Base-by-base conservation (phyloP, 2,888 invertebrate genomes). In the Acrobasis repandana region DNA sequence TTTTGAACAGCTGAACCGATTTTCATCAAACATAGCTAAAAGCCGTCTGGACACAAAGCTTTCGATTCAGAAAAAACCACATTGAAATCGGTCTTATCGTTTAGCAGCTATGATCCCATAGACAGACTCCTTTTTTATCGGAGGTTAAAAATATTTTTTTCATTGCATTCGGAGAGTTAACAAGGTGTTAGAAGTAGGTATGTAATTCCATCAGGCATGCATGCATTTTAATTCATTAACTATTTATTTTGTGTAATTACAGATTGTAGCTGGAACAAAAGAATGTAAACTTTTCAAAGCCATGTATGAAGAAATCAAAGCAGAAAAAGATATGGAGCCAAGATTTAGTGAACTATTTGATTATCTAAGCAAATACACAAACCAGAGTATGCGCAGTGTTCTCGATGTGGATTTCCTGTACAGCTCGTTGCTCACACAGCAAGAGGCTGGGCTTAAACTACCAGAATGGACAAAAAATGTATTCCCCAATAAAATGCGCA, bases 381-480 rank as follows among this genome's bases (percentile, higher is more conserved):
- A 92, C 61, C 86, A 92, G 67, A 87, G 78, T 51, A 80, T 92
- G 74, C 75, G 81, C 9, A 95, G 92, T 66, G 92, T 96, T 6
- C 80, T 94, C n/a, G 93, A 94, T 34, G 94, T 96, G 2, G 96
- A 97, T 80, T 93, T 93, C 57, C 81, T 97, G 10, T 97, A 95
- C 75, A 95, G 95, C 75, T 95, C 95, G 0, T 82, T 97, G 8
- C 93, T 94, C 75, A 93, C 96, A 11, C 87, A 93, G 58, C 83
- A 93, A 58, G 94, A 96, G 63, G 90, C 91, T 0, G 95, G 95
- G 10, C 86, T 96, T 43, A 90, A 93, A 52, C 82, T 97, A n/a
- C 97, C 97, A 0, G 91, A 93, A 50, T 96, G 97, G 96, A 94
- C 96, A 0, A 93, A 93, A 66, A 93, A 93, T 63, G 94, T 95